Percentiles rank a stretch among this genome's conserved stretches.
Conservation (phyloP, 2,113 vertebrate species). For the Eulacestoma nigropectus region DNA sequence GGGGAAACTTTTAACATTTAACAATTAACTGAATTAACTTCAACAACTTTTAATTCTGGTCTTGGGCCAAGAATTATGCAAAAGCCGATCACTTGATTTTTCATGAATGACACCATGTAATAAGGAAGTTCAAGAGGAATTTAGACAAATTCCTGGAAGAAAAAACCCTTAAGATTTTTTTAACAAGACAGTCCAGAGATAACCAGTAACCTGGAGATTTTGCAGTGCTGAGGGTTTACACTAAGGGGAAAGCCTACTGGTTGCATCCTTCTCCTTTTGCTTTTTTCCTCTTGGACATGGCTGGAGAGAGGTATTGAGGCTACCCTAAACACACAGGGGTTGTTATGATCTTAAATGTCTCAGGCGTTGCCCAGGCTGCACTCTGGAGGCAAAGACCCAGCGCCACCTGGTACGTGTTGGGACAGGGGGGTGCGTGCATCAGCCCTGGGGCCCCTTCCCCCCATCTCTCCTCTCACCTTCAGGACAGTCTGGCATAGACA, state of each 20-base stretch:
- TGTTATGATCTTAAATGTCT: not conserved
- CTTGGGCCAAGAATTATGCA: too few species aligned
- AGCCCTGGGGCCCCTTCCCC: not conserved
- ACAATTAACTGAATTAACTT: too few species aligned
- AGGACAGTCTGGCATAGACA: not conserved
- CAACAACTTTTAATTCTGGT: too few species aligned
- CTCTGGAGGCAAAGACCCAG: not conserved
- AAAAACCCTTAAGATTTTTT: not conserved
- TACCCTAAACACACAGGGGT: not conserved
- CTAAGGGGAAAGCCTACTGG: not conserved
- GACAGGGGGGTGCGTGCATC: fast-evolving
- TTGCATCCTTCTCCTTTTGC: not conserved
- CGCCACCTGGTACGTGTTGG: fast-evolving
- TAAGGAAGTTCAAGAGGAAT: not conserved
- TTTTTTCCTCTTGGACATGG: not conserved
- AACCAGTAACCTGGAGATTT: not conserved
- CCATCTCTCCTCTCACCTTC: fast-evolving
- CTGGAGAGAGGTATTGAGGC: not conserved
- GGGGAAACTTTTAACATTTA: too few species aligned
- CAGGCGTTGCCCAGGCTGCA: not conserved
- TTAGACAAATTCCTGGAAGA: not conserved
- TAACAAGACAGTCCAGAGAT: not conserved
- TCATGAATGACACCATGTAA: too few species aligned
- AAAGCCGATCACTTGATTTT: too few species aligned
- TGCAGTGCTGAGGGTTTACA: not conserved